Percentiles rank a stretch among this genome's conserved stretches.
phyloP scores from a whole-genome alignment of 2,888 invertebrate genomes.

The Geophilus truncorum region DNA sequence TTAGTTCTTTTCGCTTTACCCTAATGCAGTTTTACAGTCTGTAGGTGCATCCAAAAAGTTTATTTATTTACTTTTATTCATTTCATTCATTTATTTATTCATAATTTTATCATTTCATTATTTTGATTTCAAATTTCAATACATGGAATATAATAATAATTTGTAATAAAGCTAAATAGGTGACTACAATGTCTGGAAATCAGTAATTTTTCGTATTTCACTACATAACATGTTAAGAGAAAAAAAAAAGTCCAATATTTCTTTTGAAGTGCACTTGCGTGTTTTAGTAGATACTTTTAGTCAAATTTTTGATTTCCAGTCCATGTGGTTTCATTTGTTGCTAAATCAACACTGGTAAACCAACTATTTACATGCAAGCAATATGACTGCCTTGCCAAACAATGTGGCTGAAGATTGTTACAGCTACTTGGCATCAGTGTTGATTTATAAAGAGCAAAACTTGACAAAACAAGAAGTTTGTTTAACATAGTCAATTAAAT shows the following conservation, averaged over 20 bases:
- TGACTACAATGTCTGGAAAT: neutral
- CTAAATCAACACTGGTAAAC: neutral
- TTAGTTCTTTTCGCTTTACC: constrained; percentile 7
- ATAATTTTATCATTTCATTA: neutral
- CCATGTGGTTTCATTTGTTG: neutral
- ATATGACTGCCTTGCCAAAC: neutral
- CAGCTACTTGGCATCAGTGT: neutral
- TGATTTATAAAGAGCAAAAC: neutral
- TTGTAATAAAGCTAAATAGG: neutral
- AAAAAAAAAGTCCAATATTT: too few species aligned
- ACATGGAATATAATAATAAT: neutral
- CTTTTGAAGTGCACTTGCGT: neutral
- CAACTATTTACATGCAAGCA: neutral
- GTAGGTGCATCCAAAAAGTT: constrained; percentile 23
- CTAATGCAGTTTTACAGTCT: neutral
- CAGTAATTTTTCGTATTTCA: neutral
- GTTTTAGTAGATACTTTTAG: neutral
- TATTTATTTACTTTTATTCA: neutral
- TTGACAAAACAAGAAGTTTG: too few species aligned
- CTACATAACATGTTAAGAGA: neutral
- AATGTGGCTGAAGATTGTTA: neutral
- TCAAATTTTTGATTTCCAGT: neutral
- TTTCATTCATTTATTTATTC: neutral
- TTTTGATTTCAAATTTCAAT: too few species aligned
- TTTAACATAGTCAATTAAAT: too few species aligned